Percentiles rank a stretch among this genome's conserved stretches.
Conservation (phyloP, 2,113 vertebrate species). For the Carettochelys insculpta region DNA sequence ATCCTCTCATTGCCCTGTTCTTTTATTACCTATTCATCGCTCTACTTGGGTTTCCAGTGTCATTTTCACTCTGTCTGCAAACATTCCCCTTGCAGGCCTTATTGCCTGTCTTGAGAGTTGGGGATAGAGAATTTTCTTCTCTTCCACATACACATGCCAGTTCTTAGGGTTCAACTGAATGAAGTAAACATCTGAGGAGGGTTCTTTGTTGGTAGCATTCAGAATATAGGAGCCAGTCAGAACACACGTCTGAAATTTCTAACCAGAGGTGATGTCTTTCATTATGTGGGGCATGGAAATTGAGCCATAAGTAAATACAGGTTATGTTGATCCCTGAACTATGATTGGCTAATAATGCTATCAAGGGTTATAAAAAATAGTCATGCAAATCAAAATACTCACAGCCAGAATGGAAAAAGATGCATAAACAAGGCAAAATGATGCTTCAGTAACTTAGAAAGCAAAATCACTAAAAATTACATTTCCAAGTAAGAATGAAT, state of each 20-base stretch:
- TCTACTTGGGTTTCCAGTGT: neutral
- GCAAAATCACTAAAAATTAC: neutral
- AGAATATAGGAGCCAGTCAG: neutral
- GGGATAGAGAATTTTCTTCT: neutral
- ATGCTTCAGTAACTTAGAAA: neutral
- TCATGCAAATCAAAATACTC: neutral
- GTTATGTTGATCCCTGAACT: neutral
- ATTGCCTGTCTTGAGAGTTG: neutral
- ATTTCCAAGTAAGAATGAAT: neutral
- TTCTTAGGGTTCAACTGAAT: neutral
- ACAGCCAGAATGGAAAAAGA: neutral
- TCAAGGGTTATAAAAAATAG: neutral
- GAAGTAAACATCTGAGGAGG: rapidly evolving
- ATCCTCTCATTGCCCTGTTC: neutral
- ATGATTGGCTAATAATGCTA: neutral
- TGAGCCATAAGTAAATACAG: neutral
- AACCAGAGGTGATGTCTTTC: neutral
- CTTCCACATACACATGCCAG: neutral
- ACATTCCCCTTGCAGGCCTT: neutral
- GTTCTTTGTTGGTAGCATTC: neutral
- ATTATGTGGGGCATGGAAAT: neutral
- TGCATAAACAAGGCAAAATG: neutral
- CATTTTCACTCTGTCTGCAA: neutral
- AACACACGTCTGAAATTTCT: neutral
- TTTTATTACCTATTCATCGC: neutral